Evolutionary conservation across 2,797 vertebrate species (phyloP).

Genomic region (Spinibarbus caldwelli): DNA sequence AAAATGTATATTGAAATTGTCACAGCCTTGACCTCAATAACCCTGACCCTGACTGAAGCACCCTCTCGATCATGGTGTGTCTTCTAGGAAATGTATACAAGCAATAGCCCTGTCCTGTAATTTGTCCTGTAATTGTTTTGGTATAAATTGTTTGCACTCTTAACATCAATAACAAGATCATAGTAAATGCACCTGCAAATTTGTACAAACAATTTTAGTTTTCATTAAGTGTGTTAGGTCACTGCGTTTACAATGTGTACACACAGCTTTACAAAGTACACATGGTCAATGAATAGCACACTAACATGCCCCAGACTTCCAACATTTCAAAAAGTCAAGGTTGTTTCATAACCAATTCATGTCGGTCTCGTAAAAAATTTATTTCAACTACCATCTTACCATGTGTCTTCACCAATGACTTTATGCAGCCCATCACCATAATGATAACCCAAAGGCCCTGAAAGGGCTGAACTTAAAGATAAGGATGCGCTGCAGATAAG

Average conservation of each 20-base stretch:
- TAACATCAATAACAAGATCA: background rate
- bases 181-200: constrained; percentile 9
- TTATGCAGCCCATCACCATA: background rate
- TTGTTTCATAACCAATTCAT: background rate
- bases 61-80: background rate
- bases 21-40: background rate
- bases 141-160: constrained; percentile 2
- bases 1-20: background rate
- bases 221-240: constrained; percentile 7
- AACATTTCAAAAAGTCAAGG: background rate
- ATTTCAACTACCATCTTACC: background rate
- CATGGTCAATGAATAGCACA: background rate
- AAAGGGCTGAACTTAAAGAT: background rate
- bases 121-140: background rate
- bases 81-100: background rate
- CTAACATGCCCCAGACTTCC: background rate
- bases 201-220: background rate
- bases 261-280: constrained; percentile 7
- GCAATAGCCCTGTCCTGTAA: background rate
- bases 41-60: background rate
- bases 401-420: background rate
- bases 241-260: constrained; percentile 5
- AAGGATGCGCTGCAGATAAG: constrained; percentile 25
- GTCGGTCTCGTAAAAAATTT: background rate
- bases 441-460: constrained; percentile 23